Evolutionary conservation across 1,140 invertebrate genomes (phyloP), one percentile per base, ranked within the genome.

Genomic region (Eurosta solidaginis): DNA sequence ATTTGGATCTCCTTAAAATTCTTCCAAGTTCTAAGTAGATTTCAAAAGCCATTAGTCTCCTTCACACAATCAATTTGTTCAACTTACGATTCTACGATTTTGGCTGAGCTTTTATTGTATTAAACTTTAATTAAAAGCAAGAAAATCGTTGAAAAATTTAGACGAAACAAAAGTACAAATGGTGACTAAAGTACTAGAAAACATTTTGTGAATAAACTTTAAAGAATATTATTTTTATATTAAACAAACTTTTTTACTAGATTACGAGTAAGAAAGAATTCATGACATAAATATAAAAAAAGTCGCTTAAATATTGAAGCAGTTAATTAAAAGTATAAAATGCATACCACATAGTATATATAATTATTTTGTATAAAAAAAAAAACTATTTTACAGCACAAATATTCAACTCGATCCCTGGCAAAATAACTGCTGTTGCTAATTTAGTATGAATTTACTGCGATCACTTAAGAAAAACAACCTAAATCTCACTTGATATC

Each of bases 141-240:
- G 40, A 68, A 40, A 59, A 14, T 20, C 59, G n/a, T n/a, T n/a
- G n/a, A n/a, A 68, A 33, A 68, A 36, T 68, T 68, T 68, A 68
- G 14, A 40, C 33, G 33, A 68, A 68, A 42, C 33, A 20, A 68
- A 40, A 68, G 27, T 68, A 20, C 17, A 40, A 68, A 68, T 40
- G 17, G 59, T 68, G 59, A 68, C n/a, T 9, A 68, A 68, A 47
- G 45, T 47, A 47, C 12, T n/a, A 20, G 5, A 68, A 68, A 68
- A 42, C 59, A 68, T 33, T 68, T 68, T 7, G 59, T 68, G 59
- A 68, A 68, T 33, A 68, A 68, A 68, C 33, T 68, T 33, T 36
- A 36, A n/a, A 68, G 40, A 20, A 40, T 40, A 29, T 36, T 29
- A 68, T 68, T 68, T 68, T 29, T 49, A 54, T 68, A 68, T 68